These are phyloP conservation scores for Homalodisca vitripennis DNA, from an alignment of 1,140 invertebrate species.

Conservation along the genomic window DNA sequence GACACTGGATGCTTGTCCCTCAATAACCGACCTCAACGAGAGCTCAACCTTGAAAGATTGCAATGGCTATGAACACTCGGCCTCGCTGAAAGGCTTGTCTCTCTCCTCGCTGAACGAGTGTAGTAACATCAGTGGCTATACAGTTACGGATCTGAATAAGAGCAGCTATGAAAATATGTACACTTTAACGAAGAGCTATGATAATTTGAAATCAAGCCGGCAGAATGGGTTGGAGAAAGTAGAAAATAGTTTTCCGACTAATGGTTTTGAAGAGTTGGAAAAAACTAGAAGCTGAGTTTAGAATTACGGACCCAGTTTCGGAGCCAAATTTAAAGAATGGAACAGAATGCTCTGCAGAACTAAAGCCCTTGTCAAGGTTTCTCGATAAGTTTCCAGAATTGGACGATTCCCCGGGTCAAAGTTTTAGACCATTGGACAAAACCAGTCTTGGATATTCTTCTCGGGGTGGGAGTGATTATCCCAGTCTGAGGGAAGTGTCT, in stretches of 20 bases:
- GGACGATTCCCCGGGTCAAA: not conserved
- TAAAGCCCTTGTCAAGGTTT: conserved; percentile 12
- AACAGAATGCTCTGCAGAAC: not conserved
- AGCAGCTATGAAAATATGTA: conserved; percentile 15
- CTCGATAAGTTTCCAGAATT: conserved; percentile 11
- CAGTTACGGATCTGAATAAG: conserved; percentile 9
- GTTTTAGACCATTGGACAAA: conserved; percentile 8
- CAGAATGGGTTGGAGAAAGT: not conserved
- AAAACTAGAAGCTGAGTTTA: conserved; percentile 13
- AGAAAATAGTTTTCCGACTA: not conserved
- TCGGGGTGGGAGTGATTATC: not conserved
- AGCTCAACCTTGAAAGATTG: conserved; percentile 35
- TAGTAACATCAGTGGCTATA: conserved; percentile 9
- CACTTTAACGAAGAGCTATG: not conserved
- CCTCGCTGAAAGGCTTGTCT: conserved; percentile 16
- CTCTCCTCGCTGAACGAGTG: conserved; percentile 21
- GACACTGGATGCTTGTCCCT: conserved; percentile 35
- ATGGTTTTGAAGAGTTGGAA: conserved; percentile 14
- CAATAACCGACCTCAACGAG: conserved; percentile 30
- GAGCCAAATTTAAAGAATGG: not conserved
- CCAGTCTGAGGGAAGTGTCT: not conserved
- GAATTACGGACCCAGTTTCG: not conserved
- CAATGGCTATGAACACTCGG: not conserved
- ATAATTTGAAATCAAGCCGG: not conserved
- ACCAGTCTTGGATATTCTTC: not conserved